These are phyloP conservation scores for Enoplosus armatus DNA, from an alignment of 2,797 vertebrate species.

Conservation along the genomic window DNA sequence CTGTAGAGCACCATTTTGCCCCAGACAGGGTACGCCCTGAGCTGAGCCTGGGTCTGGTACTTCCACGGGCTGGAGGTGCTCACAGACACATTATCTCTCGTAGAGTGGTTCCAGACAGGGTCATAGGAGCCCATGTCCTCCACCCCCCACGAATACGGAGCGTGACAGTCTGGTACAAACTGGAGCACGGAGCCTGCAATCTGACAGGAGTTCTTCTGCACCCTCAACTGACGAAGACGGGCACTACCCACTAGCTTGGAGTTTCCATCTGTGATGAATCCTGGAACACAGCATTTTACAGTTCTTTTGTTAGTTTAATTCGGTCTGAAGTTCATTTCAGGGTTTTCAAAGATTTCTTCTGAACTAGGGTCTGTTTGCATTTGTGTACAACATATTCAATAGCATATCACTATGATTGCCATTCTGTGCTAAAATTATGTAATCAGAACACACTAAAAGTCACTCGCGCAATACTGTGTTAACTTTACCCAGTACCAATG, in stretches of 20 bases:
- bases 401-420: not conserved
- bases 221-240: constrained; percentile 91
- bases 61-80: constrained; percentile 83
- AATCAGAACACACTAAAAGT: not conserved
- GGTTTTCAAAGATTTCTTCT: not conserved
- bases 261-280: constrained; percentile 97
- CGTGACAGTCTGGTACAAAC: constrained; percentile 79
- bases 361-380: not conserved
- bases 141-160: constrained; percentile 87
- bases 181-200: constrained; percentile 72
- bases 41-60: constrained; percentile 88
- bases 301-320: not conserved
- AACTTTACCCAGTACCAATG: not conserved
- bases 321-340: not conserved
- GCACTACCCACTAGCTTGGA: constrained; percentile 92
- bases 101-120: constrained; percentile 86
- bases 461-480: not conserved
- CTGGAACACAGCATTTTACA: constrained; percentile 70
- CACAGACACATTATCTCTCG: constrained; percentile 57
- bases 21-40: constrained; percentile 86
- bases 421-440: not conserved
- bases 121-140: constrained; percentile 89
- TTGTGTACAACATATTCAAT: not conserved
- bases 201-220: constrained; percentile 84
- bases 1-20: constrained; percentile 87